phyloP scores from a whole-genome alignment of 2,113 vertebrate genomes.

The Hemiscyllium ocellatum region DNA sequence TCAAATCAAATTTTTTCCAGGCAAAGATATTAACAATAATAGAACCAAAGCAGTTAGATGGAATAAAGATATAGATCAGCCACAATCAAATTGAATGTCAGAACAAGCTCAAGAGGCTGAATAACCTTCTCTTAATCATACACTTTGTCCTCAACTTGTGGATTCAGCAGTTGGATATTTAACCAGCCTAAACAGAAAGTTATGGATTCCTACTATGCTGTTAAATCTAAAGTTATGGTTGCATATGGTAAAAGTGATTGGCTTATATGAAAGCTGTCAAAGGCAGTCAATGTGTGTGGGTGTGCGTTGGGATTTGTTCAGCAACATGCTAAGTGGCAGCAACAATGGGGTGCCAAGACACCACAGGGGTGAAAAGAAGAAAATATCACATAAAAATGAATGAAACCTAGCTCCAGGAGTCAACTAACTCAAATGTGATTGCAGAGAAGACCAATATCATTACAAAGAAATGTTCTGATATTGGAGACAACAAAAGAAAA shows the following conservation, averaged over 20 bases:
- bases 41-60: background rate
- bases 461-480: background rate
- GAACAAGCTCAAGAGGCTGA: background rate
- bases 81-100: background rate
- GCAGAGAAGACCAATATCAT: background rate
- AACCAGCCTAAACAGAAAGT: background rate
- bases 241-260: conserved; percentile 32
- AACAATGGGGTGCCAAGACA: conserved; percentile 32
- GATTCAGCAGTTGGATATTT: background rate
- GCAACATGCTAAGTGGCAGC: conserved; percentile 29
- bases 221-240: background rate
- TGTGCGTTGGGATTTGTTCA: conserved; percentile 34
- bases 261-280: conserved; percentile 33
- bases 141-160: background rate
- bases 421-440: background rate
- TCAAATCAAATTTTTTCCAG: background rate
- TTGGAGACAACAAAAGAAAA: background rate
- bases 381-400: conserved; percentile 27
- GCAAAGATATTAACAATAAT: background rate
- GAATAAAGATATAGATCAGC: background rate
- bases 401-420: conserved; percentile 11
- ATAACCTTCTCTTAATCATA: background rate
- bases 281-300: conserved; percentile 31
- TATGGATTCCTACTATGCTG: background rate
- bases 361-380: conserved; percentile 28